Conservation (phyloP, 35 echinoderm and acorn worm genomes). For the Hemicentrotus pulcherrimus region DNA sequence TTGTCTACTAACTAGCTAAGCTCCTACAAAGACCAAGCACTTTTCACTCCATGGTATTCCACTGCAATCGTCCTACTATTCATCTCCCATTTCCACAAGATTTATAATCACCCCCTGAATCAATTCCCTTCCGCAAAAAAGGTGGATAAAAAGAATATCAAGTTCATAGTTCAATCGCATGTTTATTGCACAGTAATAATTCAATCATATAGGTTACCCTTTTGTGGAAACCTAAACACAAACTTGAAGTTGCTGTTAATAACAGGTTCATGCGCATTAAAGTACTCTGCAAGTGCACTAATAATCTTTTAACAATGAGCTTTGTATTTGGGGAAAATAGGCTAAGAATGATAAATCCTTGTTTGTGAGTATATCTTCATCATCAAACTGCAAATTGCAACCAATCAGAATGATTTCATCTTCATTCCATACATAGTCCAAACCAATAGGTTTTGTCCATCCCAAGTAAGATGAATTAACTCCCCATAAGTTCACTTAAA, state of each 20-base stretch:
- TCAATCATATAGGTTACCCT: neutral
- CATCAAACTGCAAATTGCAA: too few species aligned
- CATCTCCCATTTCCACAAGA: neutral
- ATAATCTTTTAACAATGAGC: too few species aligned
- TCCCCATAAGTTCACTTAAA: too few species aligned
- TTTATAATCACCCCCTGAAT: constrained; percentile 31
- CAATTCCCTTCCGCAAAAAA: neutral
- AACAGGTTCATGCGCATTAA: neutral
- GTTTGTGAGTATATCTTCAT: neutral
- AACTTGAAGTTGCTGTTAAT: neutral
- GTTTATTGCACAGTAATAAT: constrained; percentile 31
- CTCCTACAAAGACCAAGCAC: neutral
- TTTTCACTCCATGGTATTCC: neutral
- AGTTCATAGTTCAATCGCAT: neutral
- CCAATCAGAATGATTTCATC: too few species aligned
- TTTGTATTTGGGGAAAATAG: too few species aligned
- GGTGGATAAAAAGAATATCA: neutral
- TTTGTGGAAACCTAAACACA: neutral
- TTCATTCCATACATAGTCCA: too few species aligned
- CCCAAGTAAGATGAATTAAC: too few species aligned
- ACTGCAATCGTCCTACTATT: neutral
- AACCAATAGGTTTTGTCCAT: too few species aligned
- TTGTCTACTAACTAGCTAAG: neutral
- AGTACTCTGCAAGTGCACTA: neutral
- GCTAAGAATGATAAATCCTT: too few species aligned